Conservation (phyloP, 2,113 vertebrate genomes). For the Ophiodon elongatus region DNA sequence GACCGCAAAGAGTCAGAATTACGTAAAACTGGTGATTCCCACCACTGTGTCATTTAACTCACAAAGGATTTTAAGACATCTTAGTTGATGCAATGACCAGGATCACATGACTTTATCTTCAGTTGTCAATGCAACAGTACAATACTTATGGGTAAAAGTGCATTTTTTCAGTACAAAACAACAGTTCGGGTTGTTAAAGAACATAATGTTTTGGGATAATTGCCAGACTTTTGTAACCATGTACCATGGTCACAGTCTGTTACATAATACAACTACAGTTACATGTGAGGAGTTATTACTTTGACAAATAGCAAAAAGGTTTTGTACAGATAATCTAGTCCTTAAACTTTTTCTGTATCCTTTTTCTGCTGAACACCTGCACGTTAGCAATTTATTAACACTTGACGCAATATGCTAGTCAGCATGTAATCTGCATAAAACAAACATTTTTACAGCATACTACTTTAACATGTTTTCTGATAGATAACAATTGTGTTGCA, state of each 20-base stretch:
- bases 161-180: too few relatives aligned
- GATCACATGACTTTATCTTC: not conserved
- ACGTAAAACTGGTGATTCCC: not conserved
- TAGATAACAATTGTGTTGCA: not conserved
- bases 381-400: not conserved
- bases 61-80: constrained; percentile 16
- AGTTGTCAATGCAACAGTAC: not conserved
- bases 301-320: not conserved
- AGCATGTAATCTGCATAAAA: not conserved
- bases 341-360: not conserved
- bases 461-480: not conserved
- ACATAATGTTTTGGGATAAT: constrained; percentile 12
- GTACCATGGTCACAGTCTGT: not conserved
- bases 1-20: constrained; percentile 11
- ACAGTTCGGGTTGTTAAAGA: not conserved
- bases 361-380: not conserved
- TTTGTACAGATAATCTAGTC: not conserved
- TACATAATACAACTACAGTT: constrained; percentile 20
- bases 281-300: constrained; percentile 8
- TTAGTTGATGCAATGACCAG: not conserved
- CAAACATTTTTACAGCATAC: not conserved
- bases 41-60: not conserved
- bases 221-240: not conserved
- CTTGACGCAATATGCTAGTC: too few relatives aligned
- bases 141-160: not conserved